Base-by-base conservation (phyloP, 2,888 invertebrate species). In the Anagyrus pseudococci region DNA sequence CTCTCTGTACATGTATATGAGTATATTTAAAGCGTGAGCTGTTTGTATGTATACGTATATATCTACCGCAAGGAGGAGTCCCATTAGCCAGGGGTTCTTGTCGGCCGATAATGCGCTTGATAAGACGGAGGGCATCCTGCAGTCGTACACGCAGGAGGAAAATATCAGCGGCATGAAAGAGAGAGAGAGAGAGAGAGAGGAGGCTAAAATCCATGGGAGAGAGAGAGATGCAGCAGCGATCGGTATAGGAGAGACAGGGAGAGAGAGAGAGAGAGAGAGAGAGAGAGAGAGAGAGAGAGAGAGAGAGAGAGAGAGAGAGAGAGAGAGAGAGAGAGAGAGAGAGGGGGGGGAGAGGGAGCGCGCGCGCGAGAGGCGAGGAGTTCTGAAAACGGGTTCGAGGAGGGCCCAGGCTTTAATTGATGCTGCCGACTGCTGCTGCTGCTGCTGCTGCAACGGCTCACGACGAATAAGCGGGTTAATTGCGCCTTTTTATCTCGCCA, bases 11-110 rank as follows among this genome's bases (percentile, higher is more conserved):
- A n/a, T n/a, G n/a, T n/a, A n/a, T n/a, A n/a, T n/a, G n/a, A n/a
- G n/a, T n/a, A n/a, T n/a, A n/a, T n/a, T n/a, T n/a, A n/a, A n/a
- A n/a, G n/a, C n/a, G n/a, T n/a, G n/a, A n/a, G n/a, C n/a, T n/a
- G n/a, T n/a, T n/a, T n/a, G n/a, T 23, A 33, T 10, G 17, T 15
- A 7, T 7, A n/a, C 40, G 7, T 1, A 26, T 4, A 15, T 19
- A 46, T 15, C 40, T 13, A 22, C 33, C 29, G 43, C 46, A 46
- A 43, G 40, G 48, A 47, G 53, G 40, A 47, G 23, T 41, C n/a
- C 53, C 64, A 64, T 64, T 64, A 60, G 64, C 53, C 26, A 52
- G 0, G 22, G 46, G 25, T 15, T 37, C 60, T 47, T 60, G 55
- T 64, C 58, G 33, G 2, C 37, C 46, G 59, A 64, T 59, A 64